Conservation (phyloP, 2,113 vertebrate species). For the Pomatorhinus ruficollis region DNA sequence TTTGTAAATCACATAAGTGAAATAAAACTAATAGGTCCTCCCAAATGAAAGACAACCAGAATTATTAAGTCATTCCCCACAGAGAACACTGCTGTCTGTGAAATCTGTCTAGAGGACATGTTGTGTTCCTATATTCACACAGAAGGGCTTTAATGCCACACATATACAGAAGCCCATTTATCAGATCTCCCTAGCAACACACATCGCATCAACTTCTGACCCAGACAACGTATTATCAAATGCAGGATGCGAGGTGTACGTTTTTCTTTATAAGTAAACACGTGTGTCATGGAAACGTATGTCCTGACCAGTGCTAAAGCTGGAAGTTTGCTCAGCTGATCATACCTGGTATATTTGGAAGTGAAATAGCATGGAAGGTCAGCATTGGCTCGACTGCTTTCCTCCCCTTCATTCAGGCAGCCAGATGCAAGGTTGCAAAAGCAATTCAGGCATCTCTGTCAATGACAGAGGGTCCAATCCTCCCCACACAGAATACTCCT, state of each 20-base stretch:
- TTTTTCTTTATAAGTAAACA: not conserved
- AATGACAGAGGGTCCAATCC: slow-evolving; percentile 57
- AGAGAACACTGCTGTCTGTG: not conserved
- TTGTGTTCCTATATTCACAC: not conserved
- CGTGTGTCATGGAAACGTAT: not conserved
- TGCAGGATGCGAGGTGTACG: not conserved
- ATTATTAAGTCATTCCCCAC: not conserved
- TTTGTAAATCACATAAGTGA: not conserved
- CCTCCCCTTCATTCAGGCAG: slow-evolving; percentile 49
- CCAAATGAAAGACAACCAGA: not conserved
- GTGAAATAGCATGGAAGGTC: slow-evolving; percentile 22
- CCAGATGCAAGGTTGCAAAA: slow-evolving; percentile 50
- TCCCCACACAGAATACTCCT: slow-evolving; percentile 29
- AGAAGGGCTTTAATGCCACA: not conserved
- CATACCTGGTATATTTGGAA: not conserved
- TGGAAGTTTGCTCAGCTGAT: slow-evolving; percentile 16
- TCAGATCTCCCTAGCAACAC: not conserved
- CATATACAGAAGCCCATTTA: not conserved
- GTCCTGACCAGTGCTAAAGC: slow-evolving; percentile 22
- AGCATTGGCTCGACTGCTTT: not conserved
- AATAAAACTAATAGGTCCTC: not conserved
- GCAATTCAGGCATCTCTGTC: slow-evolving; percentile 50
- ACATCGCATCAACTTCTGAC: not conserved
- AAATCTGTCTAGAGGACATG: not conserved
- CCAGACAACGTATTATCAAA: not conserved